Evolutionary conservation across 2,888 invertebrate species (phyloP).

Genomic region (Mimumesa dahlbomi): DNA sequence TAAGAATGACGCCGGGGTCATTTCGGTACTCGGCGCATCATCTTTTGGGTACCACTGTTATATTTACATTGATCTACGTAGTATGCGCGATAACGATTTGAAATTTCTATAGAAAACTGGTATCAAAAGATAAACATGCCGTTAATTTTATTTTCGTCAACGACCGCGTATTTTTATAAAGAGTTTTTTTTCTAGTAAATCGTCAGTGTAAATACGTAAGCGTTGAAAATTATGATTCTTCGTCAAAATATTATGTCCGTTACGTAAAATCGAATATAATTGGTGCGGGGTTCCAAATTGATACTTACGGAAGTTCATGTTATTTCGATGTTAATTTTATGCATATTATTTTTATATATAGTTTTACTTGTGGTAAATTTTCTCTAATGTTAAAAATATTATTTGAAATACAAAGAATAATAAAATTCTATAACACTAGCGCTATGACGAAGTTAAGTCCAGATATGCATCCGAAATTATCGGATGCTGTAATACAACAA

Average conservation of each 20-base stretch:
- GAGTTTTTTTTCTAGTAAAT: background rate
- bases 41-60: slow-evolving; percentile 55
- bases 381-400: background rate
- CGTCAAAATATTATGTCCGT: background rate
- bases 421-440: background rate
- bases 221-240: background rate
- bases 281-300: background rate
- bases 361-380: background rate
- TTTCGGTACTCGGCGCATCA: slow-evolving; percentile 68
- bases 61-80: slow-evolving; percentile 69
- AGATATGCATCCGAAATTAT: slow-evolving; percentile 75
- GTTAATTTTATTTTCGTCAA: background rate
- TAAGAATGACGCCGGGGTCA: slow-evolving; percentile 69
- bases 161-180: background rate
- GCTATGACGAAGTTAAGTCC: slow-evolving; percentile 47
- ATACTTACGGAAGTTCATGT: slow-evolving; percentile 36
- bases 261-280: background rate
- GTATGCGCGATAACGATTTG: slow-evolving; percentile 58
- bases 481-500: slow-evolving; percentile 79
- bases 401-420: background rate
- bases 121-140: background rate
- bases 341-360: background rate
- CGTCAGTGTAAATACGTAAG: background rate
- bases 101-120: slow-evolving; percentile 19
- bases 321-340: no score